A percentile compares a stretch with the other conserved stretches of the same genome.
These are phyloP conservation scores for Holocentrus rufus DNA, from an alignment of 2,797 vertebrate genomes.

Conservation along the genomic window DNA sequence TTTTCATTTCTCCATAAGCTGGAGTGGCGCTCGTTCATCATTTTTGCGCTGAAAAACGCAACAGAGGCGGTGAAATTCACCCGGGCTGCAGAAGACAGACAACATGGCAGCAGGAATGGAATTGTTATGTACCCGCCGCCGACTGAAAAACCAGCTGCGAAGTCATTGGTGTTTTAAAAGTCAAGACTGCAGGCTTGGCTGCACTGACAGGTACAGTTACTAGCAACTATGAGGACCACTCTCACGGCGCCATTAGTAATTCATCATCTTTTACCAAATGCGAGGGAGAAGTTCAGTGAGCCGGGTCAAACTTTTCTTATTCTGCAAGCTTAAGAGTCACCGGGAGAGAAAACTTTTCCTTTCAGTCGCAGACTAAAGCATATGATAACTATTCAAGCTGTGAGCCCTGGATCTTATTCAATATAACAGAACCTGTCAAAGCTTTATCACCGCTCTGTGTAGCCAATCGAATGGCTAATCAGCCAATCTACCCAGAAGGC, in stretches of 20 bases:
- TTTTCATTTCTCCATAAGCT: slow-evolving; percentile 49
- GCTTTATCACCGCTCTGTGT: slow-evolving; percentile 59
- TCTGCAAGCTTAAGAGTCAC: slow-evolving; percentile 64
- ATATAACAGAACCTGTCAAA: slow-evolving; percentile 51
- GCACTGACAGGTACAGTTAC: slow-evolving; percentile 16
- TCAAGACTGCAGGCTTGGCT: slow-evolving; percentile 24
- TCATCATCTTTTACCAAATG: slow-evolving; percentile 46
- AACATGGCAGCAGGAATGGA: slow-evolving; percentile 52
- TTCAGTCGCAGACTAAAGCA: slow-evolving; percentile 55
- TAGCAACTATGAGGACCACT: slow-evolving; percentile 34
- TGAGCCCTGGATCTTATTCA: slow-evolving; percentile 42
- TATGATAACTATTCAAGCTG: slow-evolving; percentile 63
- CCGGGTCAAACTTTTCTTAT: slow-evolving; percentile 53
- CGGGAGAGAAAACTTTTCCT: slow-evolving; percentile 54
- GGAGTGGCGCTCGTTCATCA: slow-evolving; percentile 34
- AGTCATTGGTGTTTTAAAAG: slow-evolving; percentile 44
- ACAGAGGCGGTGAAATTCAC: slow-evolving; percentile 16
- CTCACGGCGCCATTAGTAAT: slow-evolving; percentile 49
- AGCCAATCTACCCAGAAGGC: slow-evolving; percentile 57
- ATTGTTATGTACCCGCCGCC: slow-evolving; percentile 66
- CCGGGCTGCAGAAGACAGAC: slow-evolving; percentile 9
- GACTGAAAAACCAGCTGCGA: slow-evolving; percentile 51
- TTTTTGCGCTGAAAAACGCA: slow-evolving; percentile 33
- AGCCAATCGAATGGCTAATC: slow-evolving; percentile 66
- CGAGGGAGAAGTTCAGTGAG: slow-evolving; percentile 45